Evolutionary conservation across 2,888 invertebrate species (phyloP).

Genomic region (Phaonia tiefii): DNA sequence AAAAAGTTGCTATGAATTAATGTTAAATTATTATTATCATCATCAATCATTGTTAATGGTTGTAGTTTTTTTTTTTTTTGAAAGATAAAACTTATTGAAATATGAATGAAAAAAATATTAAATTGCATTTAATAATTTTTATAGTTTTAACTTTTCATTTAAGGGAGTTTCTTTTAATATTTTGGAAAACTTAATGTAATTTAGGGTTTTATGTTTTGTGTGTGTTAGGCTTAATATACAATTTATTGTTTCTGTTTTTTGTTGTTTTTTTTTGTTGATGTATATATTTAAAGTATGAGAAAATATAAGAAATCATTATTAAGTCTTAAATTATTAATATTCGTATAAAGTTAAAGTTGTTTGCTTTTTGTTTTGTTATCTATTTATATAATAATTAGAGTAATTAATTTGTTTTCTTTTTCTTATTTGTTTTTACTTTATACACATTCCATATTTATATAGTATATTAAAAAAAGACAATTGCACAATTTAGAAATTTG

Average conservation of each 20-base stretch:
- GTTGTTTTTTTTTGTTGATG: no score
- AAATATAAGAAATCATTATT: constrained; percentile 38
- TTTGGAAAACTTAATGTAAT: no score
- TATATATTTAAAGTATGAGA: constrained; percentile 41
- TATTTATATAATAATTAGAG: constrained; percentile 42
- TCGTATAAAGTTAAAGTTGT: constrained; percentile 49
- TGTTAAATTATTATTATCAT: constrained; percentile 10
- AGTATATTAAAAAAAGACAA: constrained; percentile 63
- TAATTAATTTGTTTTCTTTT: constrained; percentile 39
- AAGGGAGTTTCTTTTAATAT: constrained; percentile 27
- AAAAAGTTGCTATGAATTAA: constrained; percentile 22
- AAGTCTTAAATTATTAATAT: constrained; percentile 62
- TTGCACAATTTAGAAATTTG: constrained; percentile 65
- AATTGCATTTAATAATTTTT: constrained; percentile 55
- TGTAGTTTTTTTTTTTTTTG: constrained; percentile 20
- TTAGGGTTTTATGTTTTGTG: constrained; percentile 1
- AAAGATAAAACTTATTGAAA: constrained; percentile 55
- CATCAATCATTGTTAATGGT: constrained; percentile 5
- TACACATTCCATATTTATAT: constrained; percentile 54
- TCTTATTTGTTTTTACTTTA: constrained; percentile 46
- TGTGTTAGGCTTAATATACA: constrained; percentile 41
- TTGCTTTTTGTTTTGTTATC: constrained; percentile 44
- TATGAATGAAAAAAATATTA: constrained; percentile 43
- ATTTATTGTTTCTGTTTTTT: constrained; percentile 37
- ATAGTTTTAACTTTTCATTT: constrained; percentile 30